Conservation (phyloP, 2,888 invertebrate species). For the Epirrhoe tristata region DNA sequence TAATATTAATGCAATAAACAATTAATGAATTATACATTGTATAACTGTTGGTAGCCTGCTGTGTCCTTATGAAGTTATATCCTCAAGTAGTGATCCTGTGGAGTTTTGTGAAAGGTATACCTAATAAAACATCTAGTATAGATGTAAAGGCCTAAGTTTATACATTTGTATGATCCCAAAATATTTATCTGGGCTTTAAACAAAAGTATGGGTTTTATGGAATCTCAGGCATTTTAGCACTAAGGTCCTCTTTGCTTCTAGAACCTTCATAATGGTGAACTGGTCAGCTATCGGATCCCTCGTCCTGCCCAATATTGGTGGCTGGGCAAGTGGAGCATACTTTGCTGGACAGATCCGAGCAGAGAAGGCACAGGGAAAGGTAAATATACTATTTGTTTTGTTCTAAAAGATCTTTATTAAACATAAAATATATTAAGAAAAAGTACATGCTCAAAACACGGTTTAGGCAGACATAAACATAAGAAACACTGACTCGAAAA, state of each 20-base stretch:
- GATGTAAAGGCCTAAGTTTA: too few relatives aligned
- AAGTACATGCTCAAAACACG: too few relatives aligned
- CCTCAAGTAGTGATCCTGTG: constrained; percentile 11
- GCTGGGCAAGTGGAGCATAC: constrained; percentile 84
- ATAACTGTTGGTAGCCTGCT: constrained; percentile 24
- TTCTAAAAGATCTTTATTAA: too few relatives aligned
- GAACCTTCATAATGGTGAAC: constrained; percentile 60
- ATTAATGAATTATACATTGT: too few relatives aligned
- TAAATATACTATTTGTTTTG: background rate
- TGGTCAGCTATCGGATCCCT: constrained; percentile 78
- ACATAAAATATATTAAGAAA: too few relatives aligned
- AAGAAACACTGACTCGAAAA: too few relatives aligned
- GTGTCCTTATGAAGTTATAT: constrained; percentile 21
- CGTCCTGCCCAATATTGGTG: constrained; percentile 89
- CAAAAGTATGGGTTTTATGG: too few relatives aligned
- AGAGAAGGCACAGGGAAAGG: constrained; percentile 46
- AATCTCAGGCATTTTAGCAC: background rate
- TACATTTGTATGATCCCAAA: too few relatives aligned
- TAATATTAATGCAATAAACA: too few relatives aligned
- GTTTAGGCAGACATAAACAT: too few relatives aligned
- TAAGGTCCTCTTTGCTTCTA: constrained; percentile 9
- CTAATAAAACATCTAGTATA: background rate
- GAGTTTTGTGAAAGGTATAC: constrained; percentile 15
- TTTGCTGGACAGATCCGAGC: constrained; percentile 39
- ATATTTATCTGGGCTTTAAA: too few relatives aligned